These are phyloP conservation scores for Phrixothrix hirtus DNA, from an alignment of 2,888 invertebrate species.

Conservation along the genomic window DNA sequence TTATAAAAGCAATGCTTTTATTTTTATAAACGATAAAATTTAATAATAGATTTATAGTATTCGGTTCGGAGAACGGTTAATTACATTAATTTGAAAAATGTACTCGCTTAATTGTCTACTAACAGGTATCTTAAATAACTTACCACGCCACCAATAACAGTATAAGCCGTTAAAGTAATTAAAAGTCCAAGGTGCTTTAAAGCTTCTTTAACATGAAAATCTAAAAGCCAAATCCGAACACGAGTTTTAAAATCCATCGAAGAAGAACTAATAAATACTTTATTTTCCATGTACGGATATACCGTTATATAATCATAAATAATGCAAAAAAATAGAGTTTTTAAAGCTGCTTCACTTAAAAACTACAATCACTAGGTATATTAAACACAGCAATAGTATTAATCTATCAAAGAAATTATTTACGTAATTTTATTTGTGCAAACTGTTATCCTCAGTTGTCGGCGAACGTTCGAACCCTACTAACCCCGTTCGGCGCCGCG, in stretches of 20 bases:
- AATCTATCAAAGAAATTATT: neutral
- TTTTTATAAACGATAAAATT: too few relatives aligned
- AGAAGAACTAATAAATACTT: conserved; percentile 44
- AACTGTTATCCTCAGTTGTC: conserved; percentile 11
- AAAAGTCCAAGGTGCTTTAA: conserved; percentile 75
- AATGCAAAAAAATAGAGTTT: too few relatives aligned
- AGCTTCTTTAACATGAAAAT: conserved; percentile 67
- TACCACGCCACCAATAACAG: conserved; percentile 79
- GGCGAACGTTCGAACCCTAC: conserved; percentile 1
- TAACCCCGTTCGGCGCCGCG: conserved; percentile 26
- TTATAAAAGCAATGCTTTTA: too few relatives aligned
- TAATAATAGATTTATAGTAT: neutral
- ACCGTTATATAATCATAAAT: neutral
- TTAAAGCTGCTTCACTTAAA: too few relatives aligned
- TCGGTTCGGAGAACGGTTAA: neutral
- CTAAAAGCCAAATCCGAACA: conserved; percentile 57
- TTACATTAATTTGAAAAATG: too few relatives aligned
- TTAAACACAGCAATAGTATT: too few relatives aligned
- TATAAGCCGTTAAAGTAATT: conserved; percentile 76
- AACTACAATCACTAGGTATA: too few relatives aligned
- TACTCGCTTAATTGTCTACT: too few relatives aligned
- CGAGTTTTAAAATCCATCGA: conserved; percentile 48
- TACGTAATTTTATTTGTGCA: neutral
- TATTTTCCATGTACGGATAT: conserved; percentile 36
- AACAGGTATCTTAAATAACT: conserved; percentile 48